Conservation (phyloP, 2,888 invertebrate genomes). For the Polymixis lichenea region DNA sequence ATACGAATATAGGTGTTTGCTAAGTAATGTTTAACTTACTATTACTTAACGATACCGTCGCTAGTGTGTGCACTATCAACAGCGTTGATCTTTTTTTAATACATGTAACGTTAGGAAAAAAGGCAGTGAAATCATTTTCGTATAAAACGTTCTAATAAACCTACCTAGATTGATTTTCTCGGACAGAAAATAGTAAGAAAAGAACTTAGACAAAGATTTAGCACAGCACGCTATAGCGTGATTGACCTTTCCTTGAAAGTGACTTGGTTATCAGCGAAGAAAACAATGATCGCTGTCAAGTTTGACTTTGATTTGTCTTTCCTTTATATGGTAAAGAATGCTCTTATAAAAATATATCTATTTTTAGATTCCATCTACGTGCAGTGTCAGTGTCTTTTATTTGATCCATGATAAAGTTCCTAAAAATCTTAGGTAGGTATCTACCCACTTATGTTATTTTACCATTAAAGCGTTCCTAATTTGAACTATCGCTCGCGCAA, state of each 20-base stretch:
- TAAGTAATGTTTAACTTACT: constrained; percentile 67
- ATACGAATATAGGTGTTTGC: constrained; percentile 70
- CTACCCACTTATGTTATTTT: neutral
- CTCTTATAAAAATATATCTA: constrained; percentile 15
- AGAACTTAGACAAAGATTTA: neutral
- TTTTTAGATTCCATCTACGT: constrained; percentile 15
- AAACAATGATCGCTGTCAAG: constrained; percentile 28
- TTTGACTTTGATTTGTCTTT: constrained; percentile 41
- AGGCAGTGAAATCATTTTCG: neutral
- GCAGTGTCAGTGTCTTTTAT: constrained; percentile 26
- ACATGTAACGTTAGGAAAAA: constrained; percentile 52
- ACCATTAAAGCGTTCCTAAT: neutral
- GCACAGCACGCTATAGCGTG: neutral
- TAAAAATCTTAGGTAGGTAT: neutral
- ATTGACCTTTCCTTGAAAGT: constrained; percentile 9
- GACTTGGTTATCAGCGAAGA: constrained; percentile 8
- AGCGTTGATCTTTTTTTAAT: constrained; percentile 55
- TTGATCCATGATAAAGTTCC: constrained; percentile 8
- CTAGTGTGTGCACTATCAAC: constrained; percentile 50
- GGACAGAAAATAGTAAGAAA: no score
- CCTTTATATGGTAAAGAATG: constrained; percentile 9
- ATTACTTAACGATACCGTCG: constrained; percentile 68
- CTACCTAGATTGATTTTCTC: neutral
- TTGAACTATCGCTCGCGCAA: constrained; percentile 15
- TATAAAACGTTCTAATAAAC: neutral